These are phyloP conservation scores for Polyploca ridens DNA, from an alignment of 2,888 invertebrate species.

Conservation along the genomic window DNA sequence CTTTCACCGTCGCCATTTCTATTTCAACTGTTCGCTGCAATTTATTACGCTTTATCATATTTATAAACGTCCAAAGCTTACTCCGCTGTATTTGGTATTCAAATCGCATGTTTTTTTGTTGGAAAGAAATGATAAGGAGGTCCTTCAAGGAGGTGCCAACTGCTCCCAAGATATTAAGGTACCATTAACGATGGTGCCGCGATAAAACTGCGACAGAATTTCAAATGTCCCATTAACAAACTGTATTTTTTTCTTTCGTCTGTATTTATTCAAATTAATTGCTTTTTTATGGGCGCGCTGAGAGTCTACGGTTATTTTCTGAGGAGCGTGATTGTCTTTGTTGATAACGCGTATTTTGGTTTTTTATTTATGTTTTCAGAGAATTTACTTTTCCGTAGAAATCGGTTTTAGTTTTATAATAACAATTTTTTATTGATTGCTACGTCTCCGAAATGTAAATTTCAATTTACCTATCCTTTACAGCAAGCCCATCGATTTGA, in stretches of 20 bases:
- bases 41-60: conserved; percentile 7
- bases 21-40: neutral
- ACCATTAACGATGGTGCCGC: conserved; percentile 60
- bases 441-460: too few relatives aligned
- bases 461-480: too few relatives aligned
- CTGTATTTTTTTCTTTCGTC: conserved; percentile 49
- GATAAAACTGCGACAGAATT: conserved; percentile 71
- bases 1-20: neutral
- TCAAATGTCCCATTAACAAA: conserved; percentile 63
- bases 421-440: too few relatives aligned
- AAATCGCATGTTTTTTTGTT: conserved; percentile 47
- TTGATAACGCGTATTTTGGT: conserved; percentile 21
- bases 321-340: conserved; percentile 21
- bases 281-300: conserved; percentile 64
- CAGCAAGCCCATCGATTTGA: too few relatives aligned
- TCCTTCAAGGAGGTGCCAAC: conserved; percentile 58
- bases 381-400: too few relatives aligned
- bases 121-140: conserved; percentile 53
- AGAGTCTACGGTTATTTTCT: conserved; percentile 47
- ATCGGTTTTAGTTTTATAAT: too few relatives aligned
- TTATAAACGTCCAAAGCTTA: conserved; percentile 1
- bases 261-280: conserved; percentile 77
- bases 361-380: neutral
- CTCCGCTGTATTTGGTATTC: conserved; percentile 52
- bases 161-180: conserved; percentile 61